phyloP scores from a whole-genome alignment of 2,113 vertebrate genomes.

The Gavia stellata region DNA sequence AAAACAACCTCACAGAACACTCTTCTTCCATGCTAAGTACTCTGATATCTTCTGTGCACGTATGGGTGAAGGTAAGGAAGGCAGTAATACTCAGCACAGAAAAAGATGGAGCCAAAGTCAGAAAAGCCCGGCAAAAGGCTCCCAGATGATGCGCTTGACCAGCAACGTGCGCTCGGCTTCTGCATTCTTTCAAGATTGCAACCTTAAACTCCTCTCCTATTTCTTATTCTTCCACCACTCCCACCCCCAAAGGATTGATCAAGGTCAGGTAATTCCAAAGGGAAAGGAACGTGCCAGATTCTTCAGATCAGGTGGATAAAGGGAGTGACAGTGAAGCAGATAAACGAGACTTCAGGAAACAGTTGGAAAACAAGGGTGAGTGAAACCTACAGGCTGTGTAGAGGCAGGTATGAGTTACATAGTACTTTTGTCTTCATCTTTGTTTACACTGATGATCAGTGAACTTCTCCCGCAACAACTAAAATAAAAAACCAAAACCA shows the following conservation, averaged over 20 bases:
- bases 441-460: not conserved
- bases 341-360: not conserved
- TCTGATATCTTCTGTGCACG: not conserved
- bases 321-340: not conserved
- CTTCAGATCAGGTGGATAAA: not conserved
- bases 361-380: not conserved
- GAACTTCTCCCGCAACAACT: not conserved
- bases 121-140: not conserved
- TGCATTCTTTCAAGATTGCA: not conserved
- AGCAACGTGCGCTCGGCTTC: not conserved
- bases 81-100: not conserved
- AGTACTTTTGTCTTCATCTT: not conserved
- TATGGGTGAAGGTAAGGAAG: not conserved
- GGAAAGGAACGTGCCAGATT: not conserved
- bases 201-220: not conserved
- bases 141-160: fast-evolving
- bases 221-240: not conserved
- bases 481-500: no score
- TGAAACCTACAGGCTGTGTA: not conserved
- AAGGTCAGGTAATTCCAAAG: not conserved
- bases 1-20: not conserved
- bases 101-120: not conserved
- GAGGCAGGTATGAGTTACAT: not conserved
- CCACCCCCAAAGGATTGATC: not conserved
- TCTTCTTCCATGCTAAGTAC: not conserved